phyloP scores from a whole-genome alignment of 2,888 invertebrate genomes.

The Lithosia quadra region DNA sequence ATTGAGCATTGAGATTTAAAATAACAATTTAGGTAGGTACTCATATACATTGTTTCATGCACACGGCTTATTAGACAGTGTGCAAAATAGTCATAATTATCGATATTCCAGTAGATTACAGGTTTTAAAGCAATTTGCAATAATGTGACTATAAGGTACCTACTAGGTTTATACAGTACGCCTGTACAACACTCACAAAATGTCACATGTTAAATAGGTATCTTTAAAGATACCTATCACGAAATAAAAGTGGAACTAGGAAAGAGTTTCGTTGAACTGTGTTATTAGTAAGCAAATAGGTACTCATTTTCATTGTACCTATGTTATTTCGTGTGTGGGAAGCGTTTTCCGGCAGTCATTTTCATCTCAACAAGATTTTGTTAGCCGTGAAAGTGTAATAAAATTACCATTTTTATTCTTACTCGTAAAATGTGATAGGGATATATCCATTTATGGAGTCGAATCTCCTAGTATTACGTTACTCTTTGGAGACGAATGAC shows the following conservation, averaged over 20 bases:
- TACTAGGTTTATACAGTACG: background rate
- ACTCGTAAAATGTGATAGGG: constrained; percentile 9
- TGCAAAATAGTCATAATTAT: background rate
- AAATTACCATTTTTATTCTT: constrained; percentile 14
- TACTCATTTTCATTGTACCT: too few species aligned
- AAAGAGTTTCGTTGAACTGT: too few species aligned
- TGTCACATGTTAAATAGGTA: too few species aligned
- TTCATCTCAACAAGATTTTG: constrained; percentile 1
- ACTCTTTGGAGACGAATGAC: constrained; percentile 2
- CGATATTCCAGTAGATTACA: background rate
- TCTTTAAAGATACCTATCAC: too few species aligned
- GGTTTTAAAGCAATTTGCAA: background rate
- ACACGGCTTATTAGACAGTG: background rate
- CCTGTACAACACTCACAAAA: too few species aligned
- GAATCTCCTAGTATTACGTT: background rate
- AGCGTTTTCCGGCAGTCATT: background rate
- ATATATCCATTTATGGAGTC: constrained; percentile 13
- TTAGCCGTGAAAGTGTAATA: constrained; percentile 8
- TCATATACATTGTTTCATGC: background rate
- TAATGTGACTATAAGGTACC: background rate
- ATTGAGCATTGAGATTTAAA: too few species aligned
- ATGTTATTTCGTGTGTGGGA: too few species aligned
- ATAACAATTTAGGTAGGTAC: background rate
- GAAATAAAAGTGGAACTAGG: too few species aligned
- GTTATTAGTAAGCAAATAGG: too few species aligned